These are phyloP conservation scores for Ictalurus punctatus DNA, from an alignment of 2,113 vertebrate species.

Conservation along the genomic window DNA sequence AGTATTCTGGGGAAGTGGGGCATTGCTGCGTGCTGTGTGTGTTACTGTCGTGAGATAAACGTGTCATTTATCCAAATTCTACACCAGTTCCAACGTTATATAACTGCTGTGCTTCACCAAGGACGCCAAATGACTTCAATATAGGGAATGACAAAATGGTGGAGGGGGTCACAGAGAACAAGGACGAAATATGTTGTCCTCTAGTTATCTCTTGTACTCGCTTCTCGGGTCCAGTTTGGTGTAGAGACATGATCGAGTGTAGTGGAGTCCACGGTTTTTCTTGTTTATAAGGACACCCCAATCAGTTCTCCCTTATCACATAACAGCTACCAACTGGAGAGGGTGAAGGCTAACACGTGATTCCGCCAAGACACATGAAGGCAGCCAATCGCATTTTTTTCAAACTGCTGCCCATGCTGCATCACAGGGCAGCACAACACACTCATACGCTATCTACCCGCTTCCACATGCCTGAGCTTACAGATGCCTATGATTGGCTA, in stretches of 20 bases:
- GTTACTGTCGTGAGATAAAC: not conserved
- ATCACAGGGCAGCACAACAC: not conserved
- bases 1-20: not conserved
- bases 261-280: no score
- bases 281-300: no score
- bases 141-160: not conserved
- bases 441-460: not conserved
- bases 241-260: not conserved
- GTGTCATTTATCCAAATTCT: not conserved
- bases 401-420: not conserved
- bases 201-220: not conserved
- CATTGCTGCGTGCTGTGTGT: not conserved
- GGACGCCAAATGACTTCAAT: not conserved
- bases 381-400: not conserved
- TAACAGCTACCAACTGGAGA: not conserved
- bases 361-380: not conserved
- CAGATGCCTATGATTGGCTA: not conserved
- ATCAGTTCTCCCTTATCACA: no score
- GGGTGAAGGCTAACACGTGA: not conserved
- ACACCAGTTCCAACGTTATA: not conserved
- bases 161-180: not conserved
- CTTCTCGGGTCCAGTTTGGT: not conserved
- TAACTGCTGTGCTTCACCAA: not conserved
- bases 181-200: not conserved
- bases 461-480: not conserved